Percentiles rank a stretch among this genome's conserved stretches.
phyloP scores from a whole-genome alignment of 1,140 invertebrate genomes.

The Gryon sp. region DNA sequence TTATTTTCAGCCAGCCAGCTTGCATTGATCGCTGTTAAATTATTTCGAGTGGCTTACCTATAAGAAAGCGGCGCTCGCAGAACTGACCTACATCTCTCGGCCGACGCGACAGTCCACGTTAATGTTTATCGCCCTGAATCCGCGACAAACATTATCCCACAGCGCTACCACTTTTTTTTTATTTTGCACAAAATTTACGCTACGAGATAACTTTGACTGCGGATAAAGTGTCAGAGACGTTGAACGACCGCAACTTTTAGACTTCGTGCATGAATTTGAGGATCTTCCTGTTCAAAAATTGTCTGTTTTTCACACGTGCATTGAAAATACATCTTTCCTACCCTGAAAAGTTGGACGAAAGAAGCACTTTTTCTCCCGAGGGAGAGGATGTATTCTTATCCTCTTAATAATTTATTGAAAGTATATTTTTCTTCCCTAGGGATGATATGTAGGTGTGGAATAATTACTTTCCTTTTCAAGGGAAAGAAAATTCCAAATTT shows the following conservation, averaged over 20 bases:
- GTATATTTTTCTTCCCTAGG: too few species aligned
- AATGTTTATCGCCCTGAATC: conserved; percentile 42
- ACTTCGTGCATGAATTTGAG: too few species aligned
- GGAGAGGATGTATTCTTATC: too few species aligned
- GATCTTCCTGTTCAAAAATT: too few species aligned
- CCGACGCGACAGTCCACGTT: conserved; percentile 27
- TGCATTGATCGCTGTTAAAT: conserved; percentile 78
- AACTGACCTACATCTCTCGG: conserved; percentile 77
- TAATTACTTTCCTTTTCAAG: too few species aligned
- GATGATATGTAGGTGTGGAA: too few species aligned
- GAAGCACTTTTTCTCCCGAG: too few species aligned
- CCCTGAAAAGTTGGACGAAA: too few species aligned
- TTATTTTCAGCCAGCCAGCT: conserved; percentile 74
- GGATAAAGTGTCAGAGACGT: conserved; percentile 20
- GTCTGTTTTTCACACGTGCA: not conserved
- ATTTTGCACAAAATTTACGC: conserved; percentile 27
- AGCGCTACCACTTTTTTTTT: conserved; percentile 19
- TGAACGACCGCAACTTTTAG: conserved; percentile 7
- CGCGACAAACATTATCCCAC: conserved; percentile 21
- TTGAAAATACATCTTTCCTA: too few species aligned
- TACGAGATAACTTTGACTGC: conserved; percentile 22
- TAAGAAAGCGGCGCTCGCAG: conserved; percentile 69
- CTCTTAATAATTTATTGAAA: too few species aligned
- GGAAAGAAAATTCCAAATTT: too few species aligned
- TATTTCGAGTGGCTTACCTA: conserved; percentile 77